These are phyloP conservation scores for Megaceryle torquata DNA, from an alignment of 2,113 vertebrate genomes.

Conservation along the genomic window DNA sequence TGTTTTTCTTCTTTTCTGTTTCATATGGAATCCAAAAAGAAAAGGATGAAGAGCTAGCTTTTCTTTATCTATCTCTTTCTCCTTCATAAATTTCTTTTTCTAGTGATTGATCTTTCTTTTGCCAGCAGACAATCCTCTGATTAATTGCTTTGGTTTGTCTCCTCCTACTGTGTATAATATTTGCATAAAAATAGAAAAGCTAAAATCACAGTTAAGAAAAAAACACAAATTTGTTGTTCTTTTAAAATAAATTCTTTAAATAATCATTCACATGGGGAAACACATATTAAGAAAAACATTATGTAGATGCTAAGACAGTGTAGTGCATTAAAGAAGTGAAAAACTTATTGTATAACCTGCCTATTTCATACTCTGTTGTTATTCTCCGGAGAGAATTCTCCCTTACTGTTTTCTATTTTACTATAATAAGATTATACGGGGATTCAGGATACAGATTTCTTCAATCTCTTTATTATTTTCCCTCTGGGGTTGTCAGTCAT, in stretches of 20 bases:
- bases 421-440: background rate
- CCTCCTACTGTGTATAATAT: background rate
- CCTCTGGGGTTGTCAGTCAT: constrained; percentile 27
- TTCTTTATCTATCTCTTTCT: background rate
- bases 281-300: background rate
- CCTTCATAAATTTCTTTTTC: background rate
- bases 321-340: background rate
- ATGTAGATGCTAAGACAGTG: background rate
- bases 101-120: background rate
- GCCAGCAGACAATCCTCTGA: background rate
- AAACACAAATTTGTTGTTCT: background rate
- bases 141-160: background rate
- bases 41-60: background rate
- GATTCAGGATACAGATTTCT: background rate
- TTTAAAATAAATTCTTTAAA: background rate
- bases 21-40: background rate
- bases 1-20: background rate
- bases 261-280: background rate
- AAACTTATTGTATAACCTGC: background rate
- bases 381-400: background rate
- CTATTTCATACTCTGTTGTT: background rate
- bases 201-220: background rate
- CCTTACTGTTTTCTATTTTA: constrained; percentile 13
- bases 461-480: constrained; percentile 8
- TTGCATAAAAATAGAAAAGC: background rate